Percentiles rank a stretch among this genome's conserved stretches.
Evolutionary conservation across 2,797 vertebrate genomes (phyloP).

Genomic region (Lagocephalus sceleratus): DNA sequence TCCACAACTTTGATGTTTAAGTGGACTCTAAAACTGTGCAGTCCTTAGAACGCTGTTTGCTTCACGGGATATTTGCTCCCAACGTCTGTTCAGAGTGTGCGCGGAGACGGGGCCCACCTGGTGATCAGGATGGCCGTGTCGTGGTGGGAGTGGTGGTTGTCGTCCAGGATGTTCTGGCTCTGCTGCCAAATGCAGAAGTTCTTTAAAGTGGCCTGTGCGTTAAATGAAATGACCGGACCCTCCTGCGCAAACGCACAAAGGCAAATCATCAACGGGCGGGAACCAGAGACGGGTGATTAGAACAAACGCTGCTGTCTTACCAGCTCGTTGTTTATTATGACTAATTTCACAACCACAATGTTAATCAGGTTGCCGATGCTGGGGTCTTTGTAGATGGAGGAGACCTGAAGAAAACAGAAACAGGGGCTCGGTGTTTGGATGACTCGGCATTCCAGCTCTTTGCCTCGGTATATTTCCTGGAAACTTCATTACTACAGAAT

Average conservation of each 20-base stretch:
- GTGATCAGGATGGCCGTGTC: constrained; percentile 97
- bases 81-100: constrained; percentile 2
- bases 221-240: constrained; percentile 91
- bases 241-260: constrained; percentile 74
- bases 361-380: constrained; percentile 99
- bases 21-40: not conserved
- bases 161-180: constrained; percentile 85
- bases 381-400: constrained; percentile 98
- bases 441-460: constrained; percentile 1
- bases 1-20: constrained; percentile 20
- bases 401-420: constrained; percentile 81
- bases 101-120: constrained; percentile 71
- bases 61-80: constrained; percentile 3
- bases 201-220: constrained; percentile 96
- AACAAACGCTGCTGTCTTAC: constrained; percentile 71
- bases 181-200: constrained; percentile 99
- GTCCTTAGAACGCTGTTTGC: not conserved
- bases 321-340: constrained; percentile 93
- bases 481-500: constrained; percentile 31
- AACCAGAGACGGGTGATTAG: not conserved
- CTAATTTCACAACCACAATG: constrained; percentile 96
- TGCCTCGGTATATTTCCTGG: constrained; percentile 3
- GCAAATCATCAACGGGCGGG: not conserved
- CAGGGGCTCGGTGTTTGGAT: constrained; percentile 3
- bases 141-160: constrained; percentile 86